These are phyloP conservation scores for Geococcyx californianus DNA, from an alignment of 2,113 vertebrate species.

Conservation along the genomic window DNA sequence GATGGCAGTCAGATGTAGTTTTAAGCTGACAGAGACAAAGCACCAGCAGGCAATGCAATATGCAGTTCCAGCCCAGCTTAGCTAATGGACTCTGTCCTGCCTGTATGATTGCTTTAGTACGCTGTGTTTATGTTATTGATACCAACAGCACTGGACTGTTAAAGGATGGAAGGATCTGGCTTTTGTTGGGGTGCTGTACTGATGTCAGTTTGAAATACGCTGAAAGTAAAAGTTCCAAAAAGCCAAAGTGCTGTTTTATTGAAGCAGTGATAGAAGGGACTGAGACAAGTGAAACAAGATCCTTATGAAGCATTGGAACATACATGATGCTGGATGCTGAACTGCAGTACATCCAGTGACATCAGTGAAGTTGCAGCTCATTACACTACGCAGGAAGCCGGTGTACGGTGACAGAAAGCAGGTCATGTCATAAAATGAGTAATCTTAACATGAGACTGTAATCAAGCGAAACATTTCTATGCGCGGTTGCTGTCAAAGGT, in stretches of 20 bases:
- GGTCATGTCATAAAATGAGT: conserved; percentile 36
- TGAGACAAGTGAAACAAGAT: conserved; percentile 37
- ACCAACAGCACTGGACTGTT: background rate
- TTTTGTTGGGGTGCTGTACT: conserved; percentile 17
- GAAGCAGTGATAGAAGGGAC: background rate
- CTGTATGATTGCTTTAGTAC: background rate
- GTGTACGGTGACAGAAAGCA: conserved; percentile 27
- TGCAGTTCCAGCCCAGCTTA: background rate
- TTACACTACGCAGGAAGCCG: background rate
- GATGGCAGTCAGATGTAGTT: background rate
- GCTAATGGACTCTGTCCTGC: background rate
- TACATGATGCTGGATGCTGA: background rate
- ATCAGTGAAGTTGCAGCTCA: background rate
- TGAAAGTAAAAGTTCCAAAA: conserved; percentile 4
- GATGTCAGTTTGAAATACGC: conserved; percentile 25
- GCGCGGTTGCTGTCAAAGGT: background rate
- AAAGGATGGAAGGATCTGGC: conserved; percentile 4
- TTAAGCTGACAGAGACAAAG: background rate
- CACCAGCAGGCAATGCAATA: background rate
- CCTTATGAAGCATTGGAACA: background rate
- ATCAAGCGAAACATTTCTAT: conserved; percentile 9
- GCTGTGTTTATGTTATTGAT: background rate
- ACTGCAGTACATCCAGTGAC: background rate
- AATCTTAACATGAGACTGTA: conserved; percentile 1
- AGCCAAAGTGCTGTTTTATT: conserved; percentile 44